Conservation (phyloP, 2,888 invertebrate species). For the Polyommatus icarus region DNA sequence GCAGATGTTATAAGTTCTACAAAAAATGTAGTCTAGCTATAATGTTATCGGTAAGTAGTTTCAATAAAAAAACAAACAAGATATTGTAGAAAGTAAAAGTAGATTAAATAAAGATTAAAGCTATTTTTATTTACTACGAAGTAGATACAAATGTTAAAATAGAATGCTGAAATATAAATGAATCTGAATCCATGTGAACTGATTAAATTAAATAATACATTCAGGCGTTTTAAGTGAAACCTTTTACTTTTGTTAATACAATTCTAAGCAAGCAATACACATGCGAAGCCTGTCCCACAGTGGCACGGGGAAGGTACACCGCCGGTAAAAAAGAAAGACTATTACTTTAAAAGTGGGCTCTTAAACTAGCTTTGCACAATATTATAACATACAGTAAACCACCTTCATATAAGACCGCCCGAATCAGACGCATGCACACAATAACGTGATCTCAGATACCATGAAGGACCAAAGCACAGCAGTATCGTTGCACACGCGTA, state of each 20-base stretch:
- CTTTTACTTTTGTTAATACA: conserved; percentile 34
- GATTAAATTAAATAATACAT: conserved; percentile 27
- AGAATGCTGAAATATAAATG: conserved; percentile 5
- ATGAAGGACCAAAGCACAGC: background rate
- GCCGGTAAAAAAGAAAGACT: conserved; percentile 64
- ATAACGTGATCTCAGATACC: background rate
- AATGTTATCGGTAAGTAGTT: no score
- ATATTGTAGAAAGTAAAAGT: background rate
- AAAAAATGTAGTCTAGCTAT: no score
- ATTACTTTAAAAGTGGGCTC: conserved; percentile 67
- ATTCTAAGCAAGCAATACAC: conserved; percentile 49
- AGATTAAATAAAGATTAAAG: background rate
- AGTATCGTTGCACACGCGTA: background rate
- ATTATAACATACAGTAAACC: background rate
- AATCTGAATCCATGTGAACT: conserved; percentile 8
- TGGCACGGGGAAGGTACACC: conserved; percentile 53
- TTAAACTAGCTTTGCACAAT: conserved; percentile 51
- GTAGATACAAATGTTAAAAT: background rate
- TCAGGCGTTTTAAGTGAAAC: conserved; percentile 2
- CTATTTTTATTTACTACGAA: conserved; percentile 28
- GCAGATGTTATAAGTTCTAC: no score
- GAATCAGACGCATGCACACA: background rate
- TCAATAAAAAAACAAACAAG: background rate
- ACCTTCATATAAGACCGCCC: background rate
- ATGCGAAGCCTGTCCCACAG: conserved; percentile 48